Evolutionary conservation across 2,113 vertebrate species (phyloP).

Genomic region (cat (Felis catus)): DNA sequence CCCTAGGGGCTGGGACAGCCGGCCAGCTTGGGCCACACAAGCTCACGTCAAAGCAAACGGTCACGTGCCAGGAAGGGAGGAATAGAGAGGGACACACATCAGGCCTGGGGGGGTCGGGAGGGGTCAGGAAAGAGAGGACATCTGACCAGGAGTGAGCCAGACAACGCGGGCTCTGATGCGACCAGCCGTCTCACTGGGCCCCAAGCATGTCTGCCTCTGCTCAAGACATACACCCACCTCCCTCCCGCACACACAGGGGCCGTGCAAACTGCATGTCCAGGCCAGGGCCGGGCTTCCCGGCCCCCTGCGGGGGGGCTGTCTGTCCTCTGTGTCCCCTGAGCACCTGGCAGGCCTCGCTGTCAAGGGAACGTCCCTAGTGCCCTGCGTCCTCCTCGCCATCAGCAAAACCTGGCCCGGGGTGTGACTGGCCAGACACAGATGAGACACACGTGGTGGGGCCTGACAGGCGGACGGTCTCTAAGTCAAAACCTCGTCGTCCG

Average conservation of each 20-base stretch:
- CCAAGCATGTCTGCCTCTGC: too few relatives aligned
- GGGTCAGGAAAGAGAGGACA: neutral
- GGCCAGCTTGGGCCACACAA: neutral
- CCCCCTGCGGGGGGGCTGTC: too few relatives aligned
- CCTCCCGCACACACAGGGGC: neutral
- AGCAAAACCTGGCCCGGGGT: accelerated
- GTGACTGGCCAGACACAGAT: neutral
- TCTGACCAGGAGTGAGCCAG: neutral
- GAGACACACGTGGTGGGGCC: accelerated
- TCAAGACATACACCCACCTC: neutral
- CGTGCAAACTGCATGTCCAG: neutral
- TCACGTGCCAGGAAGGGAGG: accelerated
- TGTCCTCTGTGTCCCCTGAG: too few relatives aligned
- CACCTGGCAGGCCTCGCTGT: neutral
- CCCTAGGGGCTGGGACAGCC: neutral
- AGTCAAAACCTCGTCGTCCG: neutral
- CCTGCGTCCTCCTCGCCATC: neutral
- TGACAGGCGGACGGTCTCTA: neutral
- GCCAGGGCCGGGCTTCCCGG: neutral
- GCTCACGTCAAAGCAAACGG: neutral
- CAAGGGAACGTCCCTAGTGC: neutral
- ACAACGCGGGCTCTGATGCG: too few relatives aligned
- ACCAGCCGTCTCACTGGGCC: too few relatives aligned
- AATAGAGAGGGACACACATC: neutral
- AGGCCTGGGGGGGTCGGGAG: accelerated